Percentiles rank a stretch among this genome's conserved stretches.
phyloP scores from a whole-genome alignment of 2,113 vertebrate genomes.

The Notechis scutatus region DNA sequence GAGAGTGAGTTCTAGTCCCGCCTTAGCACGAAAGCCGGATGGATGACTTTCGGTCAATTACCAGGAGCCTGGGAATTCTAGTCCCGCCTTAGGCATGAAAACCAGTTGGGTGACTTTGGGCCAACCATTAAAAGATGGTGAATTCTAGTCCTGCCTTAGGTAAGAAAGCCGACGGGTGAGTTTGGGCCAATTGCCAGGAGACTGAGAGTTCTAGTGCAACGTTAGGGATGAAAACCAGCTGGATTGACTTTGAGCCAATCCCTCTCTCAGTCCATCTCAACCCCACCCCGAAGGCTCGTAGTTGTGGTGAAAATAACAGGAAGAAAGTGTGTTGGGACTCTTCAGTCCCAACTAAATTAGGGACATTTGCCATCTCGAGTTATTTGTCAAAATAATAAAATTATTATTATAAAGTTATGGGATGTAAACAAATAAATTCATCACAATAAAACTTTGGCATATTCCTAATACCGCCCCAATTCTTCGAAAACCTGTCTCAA shows the following conservation, averaged over 20 bases:
- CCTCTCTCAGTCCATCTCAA: neutral
- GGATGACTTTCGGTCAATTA: neutral
- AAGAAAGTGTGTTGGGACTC: neutral
- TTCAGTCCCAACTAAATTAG: neutral
- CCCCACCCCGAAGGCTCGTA: neutral
- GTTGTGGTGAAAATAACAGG: neutral
- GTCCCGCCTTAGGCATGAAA: neutral
- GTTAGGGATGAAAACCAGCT: neutral
- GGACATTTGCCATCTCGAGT: neutral
- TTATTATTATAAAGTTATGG: too few species aligned
- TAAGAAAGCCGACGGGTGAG: neutral
- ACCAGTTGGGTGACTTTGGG: neutral
- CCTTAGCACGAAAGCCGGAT: neutral
- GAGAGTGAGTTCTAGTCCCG: neutral
- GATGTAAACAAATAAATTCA: neutral
- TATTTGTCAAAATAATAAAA: neutral
- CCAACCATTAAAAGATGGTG: neutral
- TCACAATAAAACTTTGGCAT: neutral
- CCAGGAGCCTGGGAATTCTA: neutral
- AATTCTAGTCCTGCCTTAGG: neutral
- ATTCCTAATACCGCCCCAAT: neutral
- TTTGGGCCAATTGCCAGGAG: neutral
- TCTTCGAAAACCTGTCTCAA: neutral
- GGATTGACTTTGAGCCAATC: neutral
- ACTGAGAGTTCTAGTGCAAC: neutral